Evolutionary conservation across 2,113 vertebrate genomes (phyloP).

Genomic region (Tricholaema leucomelas): DNA sequence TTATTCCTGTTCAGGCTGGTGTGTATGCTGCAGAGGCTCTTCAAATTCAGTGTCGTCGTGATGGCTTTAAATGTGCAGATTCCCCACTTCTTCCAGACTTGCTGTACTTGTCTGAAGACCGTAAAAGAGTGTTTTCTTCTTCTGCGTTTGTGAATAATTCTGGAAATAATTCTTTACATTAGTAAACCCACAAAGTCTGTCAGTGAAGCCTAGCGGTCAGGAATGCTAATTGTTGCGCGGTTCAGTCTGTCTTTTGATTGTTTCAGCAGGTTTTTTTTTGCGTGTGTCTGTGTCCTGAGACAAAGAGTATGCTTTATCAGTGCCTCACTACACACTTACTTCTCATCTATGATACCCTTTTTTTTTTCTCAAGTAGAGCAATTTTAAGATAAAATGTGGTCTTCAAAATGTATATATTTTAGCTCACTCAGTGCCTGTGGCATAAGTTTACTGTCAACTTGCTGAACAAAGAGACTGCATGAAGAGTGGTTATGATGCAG

Average conservation of each 20-base stretch:
- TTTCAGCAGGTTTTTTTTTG: neutral
- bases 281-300: neutral
- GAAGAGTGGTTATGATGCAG: accelerated
- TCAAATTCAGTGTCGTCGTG: neutral
- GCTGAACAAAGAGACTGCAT: neutral
- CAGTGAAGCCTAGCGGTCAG: neutral
- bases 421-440: neutral
- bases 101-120: neutral
- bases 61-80: neutral
- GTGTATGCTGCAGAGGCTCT: neutral
- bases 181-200: neutral
- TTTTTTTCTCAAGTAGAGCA: neutral
- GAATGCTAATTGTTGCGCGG: neutral
- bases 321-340: neutral
- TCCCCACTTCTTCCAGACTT: neutral
- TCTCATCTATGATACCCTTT: neutral
- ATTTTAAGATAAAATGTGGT: neutral
- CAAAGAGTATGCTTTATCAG: neutral
- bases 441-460: neutral
- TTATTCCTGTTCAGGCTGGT: neutral
- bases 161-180: neutral
- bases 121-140: neutral
- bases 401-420: neutral
- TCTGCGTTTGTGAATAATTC: neutral
- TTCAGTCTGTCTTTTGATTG: neutral